These are phyloP conservation scores for Alfaro cultratus DNA, from an alignment of 2,797 vertebrate species.

Conservation along the genomic window DNA sequence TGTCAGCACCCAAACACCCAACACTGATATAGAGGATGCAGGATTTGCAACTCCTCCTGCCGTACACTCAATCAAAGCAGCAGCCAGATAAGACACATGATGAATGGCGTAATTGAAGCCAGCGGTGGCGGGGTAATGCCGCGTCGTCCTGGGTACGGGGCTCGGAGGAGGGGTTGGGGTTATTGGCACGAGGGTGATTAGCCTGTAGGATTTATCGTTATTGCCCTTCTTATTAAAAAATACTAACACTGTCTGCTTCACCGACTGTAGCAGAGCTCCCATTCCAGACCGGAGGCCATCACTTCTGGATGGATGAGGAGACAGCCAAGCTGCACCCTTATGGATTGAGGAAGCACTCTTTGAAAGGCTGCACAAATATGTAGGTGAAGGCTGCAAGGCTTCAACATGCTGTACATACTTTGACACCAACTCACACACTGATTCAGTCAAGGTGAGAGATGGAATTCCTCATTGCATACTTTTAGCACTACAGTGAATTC, in stretches of 20 bases:
- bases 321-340: slow-evolving; percentile 15
- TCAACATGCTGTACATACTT: slow-evolving; percentile 13
- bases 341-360: slow-evolving; percentile 10
- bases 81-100: slow-evolving; percentile 77
- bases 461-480: slow-evolving; percentile 22
- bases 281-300: slow-evolving; percentile 18
- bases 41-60: slow-evolving; percentile 53
- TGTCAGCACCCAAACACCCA: slow-evolving; percentile 56
- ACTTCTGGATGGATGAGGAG: slow-evolving; percentile 28
- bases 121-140: slow-evolving; percentile 70
- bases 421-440: slow-evolving; percentile 21
- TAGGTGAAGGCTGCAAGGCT: slow-evolving; percentile 11
- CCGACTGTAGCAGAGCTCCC: slow-evolving; percentile 21
- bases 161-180: slow-evolving; percentile 41
- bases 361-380: slow-evolving; percentile 25
- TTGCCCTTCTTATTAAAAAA: slow-evolving; percentile 79
- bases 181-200: slow-evolving; percentile 71
- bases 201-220: slow-evolving; percentile 81
- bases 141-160: slow-evolving; percentile 63
- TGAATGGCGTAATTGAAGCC: slow-evolving; percentile 79
- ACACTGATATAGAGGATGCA: slow-evolving; percentile 43
- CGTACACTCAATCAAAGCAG: slow-evolving; percentile 71
- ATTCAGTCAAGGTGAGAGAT: slow-evolving; percentile 28
- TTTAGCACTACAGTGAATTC: slow-evolving; percentile 33
- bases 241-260: slow-evolving; percentile 56